Percentiles rank a stretch among this genome's conserved stretches.
Evolutionary conservation across 1,140 invertebrate species (phyloP).

Genomic region (Lucilia cuprina): DNA sequence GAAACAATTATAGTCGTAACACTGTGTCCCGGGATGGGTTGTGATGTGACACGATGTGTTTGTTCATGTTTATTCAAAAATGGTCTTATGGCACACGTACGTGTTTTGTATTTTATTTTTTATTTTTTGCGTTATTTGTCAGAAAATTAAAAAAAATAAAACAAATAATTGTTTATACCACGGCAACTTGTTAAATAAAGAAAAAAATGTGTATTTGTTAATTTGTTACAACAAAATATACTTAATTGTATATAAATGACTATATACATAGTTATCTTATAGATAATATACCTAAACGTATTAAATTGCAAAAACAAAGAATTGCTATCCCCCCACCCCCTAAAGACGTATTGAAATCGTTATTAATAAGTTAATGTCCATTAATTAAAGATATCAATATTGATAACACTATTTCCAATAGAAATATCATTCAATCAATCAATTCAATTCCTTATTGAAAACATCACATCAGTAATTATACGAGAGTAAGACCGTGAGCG

Average conservation of each 20-base stretch:
- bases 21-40: background rate
- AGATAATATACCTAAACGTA: background rate
- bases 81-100: slow-evolving; percentile 13
- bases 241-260: background rate
- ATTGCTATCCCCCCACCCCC: too few relatives aligned
- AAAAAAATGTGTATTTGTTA: background rate
- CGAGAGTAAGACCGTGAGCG: too few relatives aligned
- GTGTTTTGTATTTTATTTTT: background rate
- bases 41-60: background rate
- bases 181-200: background rate
- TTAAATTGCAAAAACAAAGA: background rate
- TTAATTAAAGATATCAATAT: too few relatives aligned
- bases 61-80: background rate
- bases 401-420: too few relatives aligned
- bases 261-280: background rate
- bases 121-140: background rate
- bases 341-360: too few relatives aligned
- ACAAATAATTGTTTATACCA: background rate
- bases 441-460: too few relatives aligned
- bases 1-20: too few relatives aligned
- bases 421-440: too few relatives aligned
- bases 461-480: too few relatives aligned
- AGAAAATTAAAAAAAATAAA: too few relatives aligned
- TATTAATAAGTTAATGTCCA: too few relatives aligned
- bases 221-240: background rate